Percentiles rank a stretch among this genome's conserved stretches.
Evolutionary conservation across 1,140 invertebrate species (phyloP).

Genomic region (Rhopalosiphum padi): DNA sequence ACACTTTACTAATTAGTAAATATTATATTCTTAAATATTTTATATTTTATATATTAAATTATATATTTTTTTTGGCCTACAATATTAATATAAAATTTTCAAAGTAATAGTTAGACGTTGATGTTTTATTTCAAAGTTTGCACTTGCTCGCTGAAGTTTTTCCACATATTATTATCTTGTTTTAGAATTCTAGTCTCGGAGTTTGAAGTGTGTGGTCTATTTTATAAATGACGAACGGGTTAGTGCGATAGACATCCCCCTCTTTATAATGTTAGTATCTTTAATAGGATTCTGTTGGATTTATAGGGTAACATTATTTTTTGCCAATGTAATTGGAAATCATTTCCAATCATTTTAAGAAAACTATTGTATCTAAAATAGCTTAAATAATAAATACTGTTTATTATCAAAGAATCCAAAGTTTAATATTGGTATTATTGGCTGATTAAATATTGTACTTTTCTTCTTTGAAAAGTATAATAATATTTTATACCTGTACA

Average conservation of each 20-base stretch:
- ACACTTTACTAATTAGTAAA: neutral
- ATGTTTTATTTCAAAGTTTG: neutral
- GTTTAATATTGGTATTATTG: neutral
- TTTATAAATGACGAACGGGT: conserved; percentile 36
- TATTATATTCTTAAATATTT: neutral
- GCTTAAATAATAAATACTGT: neutral
- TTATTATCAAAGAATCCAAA: neutral
- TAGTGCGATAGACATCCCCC: conserved; percentile 4
- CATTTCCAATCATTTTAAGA: neutral
- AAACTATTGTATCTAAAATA: neutral
- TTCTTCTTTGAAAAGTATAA: neutral
- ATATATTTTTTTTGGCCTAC: neutral
- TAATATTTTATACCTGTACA: no score
- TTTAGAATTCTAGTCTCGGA: conserved; percentile 25
- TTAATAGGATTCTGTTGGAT: conserved; percentile 15
- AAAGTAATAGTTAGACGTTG: neutral
- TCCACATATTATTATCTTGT: neutral
- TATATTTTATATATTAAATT: neutral
- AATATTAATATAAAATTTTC: neutral
- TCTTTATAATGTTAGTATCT: conserved; percentile 17
- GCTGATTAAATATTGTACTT: neutral
- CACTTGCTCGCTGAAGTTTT: neutral
- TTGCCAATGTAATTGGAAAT: conserved; percentile 24
- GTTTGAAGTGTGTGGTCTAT: neutral
- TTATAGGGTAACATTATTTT: conserved; percentile 1